phyloP scores from a whole-genome alignment of 2,797 vertebrate species.

The Chelon labrosus region DNA sequence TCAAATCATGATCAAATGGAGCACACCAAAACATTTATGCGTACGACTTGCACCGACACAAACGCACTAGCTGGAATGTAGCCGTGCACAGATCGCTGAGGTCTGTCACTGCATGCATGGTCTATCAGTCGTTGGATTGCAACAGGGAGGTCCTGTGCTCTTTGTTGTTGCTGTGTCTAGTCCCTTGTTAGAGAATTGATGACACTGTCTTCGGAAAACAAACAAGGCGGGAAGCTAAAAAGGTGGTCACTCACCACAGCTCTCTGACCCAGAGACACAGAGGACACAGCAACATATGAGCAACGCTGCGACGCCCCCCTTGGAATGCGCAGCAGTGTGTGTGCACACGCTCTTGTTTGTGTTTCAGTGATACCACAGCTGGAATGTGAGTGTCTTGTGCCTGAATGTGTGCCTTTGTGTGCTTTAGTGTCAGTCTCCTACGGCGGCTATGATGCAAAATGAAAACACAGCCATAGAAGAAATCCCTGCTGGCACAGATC shows the following conservation, averaged over 20 bases:
- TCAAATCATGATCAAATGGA: slow-evolving; percentile 30
- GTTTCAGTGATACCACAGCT: slow-evolving; percentile 76
- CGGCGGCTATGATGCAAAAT: slow-evolving; percentile 45
- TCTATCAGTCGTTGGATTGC: slow-evolving; percentile 68
- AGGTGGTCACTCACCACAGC: slow-evolving; percentile 82
- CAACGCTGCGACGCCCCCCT: slow-evolving; percentile 49
- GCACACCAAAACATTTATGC: slow-evolving; percentile 38
- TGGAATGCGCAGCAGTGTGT: slow-evolving; percentile 78
- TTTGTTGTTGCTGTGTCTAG: slow-evolving; percentile 82
- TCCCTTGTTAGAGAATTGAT: slow-evolving; percentile 84
- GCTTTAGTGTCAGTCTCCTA: slow-evolving; percentile 57
- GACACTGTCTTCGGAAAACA: slow-evolving; percentile 83
- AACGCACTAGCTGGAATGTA: slow-evolving; percentile 53
- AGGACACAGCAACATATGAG: slow-evolving; percentile 78
- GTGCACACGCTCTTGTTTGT: slow-evolving; percentile 79
- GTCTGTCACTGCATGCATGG: slow-evolving; percentile 64
- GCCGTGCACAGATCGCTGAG: slow-evolving; percentile 45
- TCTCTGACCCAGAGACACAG: slow-evolving; percentile 80
- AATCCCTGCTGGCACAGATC: slow-evolving; percentile 32
- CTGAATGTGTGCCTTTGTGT: slow-evolving; percentile 78
- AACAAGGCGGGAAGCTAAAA: slow-evolving; percentile 81
- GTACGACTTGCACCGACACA: slow-evolving; percentile 37
- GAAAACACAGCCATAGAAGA: slow-evolving; percentile 44
- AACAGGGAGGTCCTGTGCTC: slow-evolving; percentile 74
- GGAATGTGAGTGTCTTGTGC: slow-evolving; percentile 82